Percentiles rank a stretch among this genome's conserved stretches.
phyloP scores from a whole-genome alignment of 1,140 invertebrate genomes.

The Apis mellifera region Amel_HAv3.1 CM009941.2:10852001-10852500 shows the following conservation, averaged over 20 bases:
- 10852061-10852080: too few relatives aligned
- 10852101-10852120: too few relatives aligned
- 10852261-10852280: constrained; percentile 20
- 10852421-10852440: constrained; percentile 74
- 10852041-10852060: too few relatives aligned
- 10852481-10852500: constrained; percentile 51
- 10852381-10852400: constrained; percentile 28
- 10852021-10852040: too few relatives aligned
- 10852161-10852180: too few relatives aligned
- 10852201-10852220: not conserved
- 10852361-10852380: not conserved
- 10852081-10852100: too few relatives aligned
- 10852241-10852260: constrained; percentile 43
- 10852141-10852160: too few relatives aligned
- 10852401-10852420: constrained; percentile 62
- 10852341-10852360: constrained; percentile 40
- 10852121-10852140: too few relatives aligned
- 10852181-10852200: too few relatives aligned
- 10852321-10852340: constrained; percentile 45
- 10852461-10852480: constrained; percentile 67
- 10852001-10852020: too few relatives aligned
- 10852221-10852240: constrained; percentile 6
- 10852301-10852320: constrained; percentile 20
- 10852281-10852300: not conserved
- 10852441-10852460: constrained; percentile 70